These are phyloP conservation scores for Taenioides sp. DNA, from an alignment of 2,797 vertebrate genomes.

Conservation along the genomic window DNA sequence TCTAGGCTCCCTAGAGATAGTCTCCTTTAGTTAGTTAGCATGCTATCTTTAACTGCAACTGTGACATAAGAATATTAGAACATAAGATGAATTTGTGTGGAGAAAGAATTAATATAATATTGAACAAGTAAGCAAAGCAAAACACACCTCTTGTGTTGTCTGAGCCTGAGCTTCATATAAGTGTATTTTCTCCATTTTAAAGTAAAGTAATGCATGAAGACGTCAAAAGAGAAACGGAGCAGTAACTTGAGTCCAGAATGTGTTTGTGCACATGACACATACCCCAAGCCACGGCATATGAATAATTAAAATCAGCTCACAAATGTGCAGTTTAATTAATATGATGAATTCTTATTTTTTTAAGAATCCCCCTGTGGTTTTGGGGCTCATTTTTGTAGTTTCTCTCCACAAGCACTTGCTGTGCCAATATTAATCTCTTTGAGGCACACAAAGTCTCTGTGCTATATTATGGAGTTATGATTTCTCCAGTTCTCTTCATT, in stretches of 20 bases:
- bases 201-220: neutral
- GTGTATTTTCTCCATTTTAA: neutral
- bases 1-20: too few species aligned
- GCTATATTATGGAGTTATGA: neutral
- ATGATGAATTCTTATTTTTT: neutral
- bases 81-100: too few species aligned
- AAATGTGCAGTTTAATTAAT: conserved; percentile 6
- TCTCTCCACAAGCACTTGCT: conserved; percentile 1
- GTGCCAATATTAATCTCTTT: neutral
- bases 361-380: neutral
- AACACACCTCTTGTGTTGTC: neutral
- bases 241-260: neutral
- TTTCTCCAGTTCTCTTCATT: neutral
- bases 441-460: neutral
- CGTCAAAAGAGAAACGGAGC: neutral
- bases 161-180: neutral
- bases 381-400: neutral
- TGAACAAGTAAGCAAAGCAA: neutral
- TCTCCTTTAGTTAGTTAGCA: too few species aligned
- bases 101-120: too few species aligned
- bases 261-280: neutral
- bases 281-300: neutral
- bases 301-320: neutral
- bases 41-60: too few species aligned
- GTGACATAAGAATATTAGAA: too few species aligned